Conservation (phyloP, 1,140 invertebrate genomes). For the Cydia splendana region DNA sequence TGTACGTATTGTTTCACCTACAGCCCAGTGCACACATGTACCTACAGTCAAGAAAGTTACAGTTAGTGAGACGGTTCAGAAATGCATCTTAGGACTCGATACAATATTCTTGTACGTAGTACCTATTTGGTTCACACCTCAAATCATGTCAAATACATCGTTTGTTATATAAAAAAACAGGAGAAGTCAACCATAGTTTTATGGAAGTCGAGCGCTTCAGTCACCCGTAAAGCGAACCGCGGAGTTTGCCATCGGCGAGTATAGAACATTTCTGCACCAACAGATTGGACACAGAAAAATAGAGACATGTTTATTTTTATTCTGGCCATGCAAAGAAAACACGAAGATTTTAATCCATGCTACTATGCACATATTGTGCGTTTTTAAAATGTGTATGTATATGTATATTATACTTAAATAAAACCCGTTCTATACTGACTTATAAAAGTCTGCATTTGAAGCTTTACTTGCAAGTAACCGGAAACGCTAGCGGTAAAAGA, state of each 20-base stretch:
- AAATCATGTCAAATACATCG: too few relatives aligned
- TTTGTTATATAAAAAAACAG: too few relatives aligned
- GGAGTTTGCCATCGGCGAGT: background rate
- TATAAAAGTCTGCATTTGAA: too few relatives aligned
- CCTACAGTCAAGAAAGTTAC: conserved; percentile 19
- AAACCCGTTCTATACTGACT: too few relatives aligned
- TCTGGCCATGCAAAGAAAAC: background rate
- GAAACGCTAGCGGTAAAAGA: background rate
- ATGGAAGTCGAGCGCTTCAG: background rate
- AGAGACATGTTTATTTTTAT: background rate
- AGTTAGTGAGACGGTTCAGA: conserved; percentile 16
- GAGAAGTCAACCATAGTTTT: background rate
- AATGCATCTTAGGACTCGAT: background rate
- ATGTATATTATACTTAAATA: background rate
- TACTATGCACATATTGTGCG: background rate
- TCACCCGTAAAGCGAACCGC: background rate
- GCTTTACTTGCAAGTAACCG: background rate
- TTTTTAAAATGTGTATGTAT: background rate
- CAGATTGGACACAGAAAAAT: background rate
- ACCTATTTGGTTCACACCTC: too few relatives aligned
- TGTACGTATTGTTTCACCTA: conserved; percentile 73
- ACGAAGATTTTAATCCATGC: background rate
- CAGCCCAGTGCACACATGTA: conserved; percentile 55
- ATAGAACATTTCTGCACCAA: conserved; percentile 1
- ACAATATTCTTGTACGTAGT: background rate